phyloP scores from a whole-genome alignment of 2,797 vertebrate genomes.

The Melanotaenia parkinsoni region DNA sequence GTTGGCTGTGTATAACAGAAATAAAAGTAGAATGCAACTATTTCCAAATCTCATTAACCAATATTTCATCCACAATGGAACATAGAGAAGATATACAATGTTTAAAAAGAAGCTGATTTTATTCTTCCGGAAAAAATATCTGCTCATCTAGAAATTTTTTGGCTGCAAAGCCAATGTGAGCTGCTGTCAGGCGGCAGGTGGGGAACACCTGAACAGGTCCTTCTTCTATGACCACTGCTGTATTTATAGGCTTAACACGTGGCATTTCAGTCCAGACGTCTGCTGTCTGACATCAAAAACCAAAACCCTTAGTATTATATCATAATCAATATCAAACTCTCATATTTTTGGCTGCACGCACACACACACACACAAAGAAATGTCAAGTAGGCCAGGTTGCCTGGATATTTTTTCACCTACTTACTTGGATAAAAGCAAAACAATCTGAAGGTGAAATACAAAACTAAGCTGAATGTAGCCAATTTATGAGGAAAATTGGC shows the following conservation, averaged over 20 bases:
- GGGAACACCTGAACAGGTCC: too few species aligned
- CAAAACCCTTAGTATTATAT: too few species aligned
- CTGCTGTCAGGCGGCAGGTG: too few species aligned
- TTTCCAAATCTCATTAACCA: neutral
- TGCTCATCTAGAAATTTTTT: neutral
- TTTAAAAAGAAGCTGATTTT: neutral
- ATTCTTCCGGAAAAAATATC: neutral
- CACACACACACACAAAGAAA: too few species aligned
- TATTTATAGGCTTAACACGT: neutral
- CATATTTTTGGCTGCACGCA: too few species aligned
- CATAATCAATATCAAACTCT: neutral
- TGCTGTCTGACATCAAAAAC: neutral
- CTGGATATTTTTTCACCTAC: neutral
- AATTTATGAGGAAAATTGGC: neutral
- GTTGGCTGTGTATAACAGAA: neutral
- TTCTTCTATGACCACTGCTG: neutral
- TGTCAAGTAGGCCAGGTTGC: neutral
- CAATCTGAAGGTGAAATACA: neutral
- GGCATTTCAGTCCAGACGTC: neutral
- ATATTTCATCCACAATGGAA: neutral
- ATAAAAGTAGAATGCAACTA: too few species aligned
- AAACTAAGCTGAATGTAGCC: neutral
- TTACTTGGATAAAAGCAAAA: neutral
- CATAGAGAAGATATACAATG: neutral
- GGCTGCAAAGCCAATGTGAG: too few species aligned